A percentile compares a stretch with the other conserved stretches of the same genome.
Conservation (phyloP, 35 echinoderm and acorn worm species). For the Amphiura filiformis region DNA sequence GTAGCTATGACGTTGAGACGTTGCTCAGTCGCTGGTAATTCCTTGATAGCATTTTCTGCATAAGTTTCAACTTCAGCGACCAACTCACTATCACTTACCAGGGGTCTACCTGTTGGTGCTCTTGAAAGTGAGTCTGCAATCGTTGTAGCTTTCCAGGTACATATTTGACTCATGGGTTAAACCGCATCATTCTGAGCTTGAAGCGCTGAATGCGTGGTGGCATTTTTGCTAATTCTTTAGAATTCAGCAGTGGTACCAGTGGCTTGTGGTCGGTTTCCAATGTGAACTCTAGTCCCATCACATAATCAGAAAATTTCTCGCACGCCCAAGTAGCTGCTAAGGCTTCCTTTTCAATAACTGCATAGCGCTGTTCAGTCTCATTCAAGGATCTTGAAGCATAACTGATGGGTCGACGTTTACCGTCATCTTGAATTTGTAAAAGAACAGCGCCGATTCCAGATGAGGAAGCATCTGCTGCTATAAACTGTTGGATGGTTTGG, state of each 20-base stretch:
- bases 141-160: slow-evolving; percentile 47
- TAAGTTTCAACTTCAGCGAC: slow-evolving; percentile 19
- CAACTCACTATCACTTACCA: not conserved
- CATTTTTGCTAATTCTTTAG: slow-evolving; percentile 24
- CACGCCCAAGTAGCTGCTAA: slow-evolving; percentile 45
- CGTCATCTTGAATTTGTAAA: slow-evolving; percentile 10
- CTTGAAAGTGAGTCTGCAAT: slow-evolving; percentile 33
- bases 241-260: slow-evolving; percentile 27
- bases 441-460: slow-evolving; percentile 32
- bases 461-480: slow-evolving; percentile 28
- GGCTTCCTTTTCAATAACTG: slow-evolving; percentile 47
- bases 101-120: not conserved
- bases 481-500: slow-evolving; percentile 34
- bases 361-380: slow-evolving; percentile 47
- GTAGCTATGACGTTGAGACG: slow-evolving; percentile 26
- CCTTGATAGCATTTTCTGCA: not conserved
- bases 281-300: slow-evolving; percentile 24
- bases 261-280: slow-evolving; percentile 46
- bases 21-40: slow-evolving; percentile 11
- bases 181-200: slow-evolving; percentile 35
- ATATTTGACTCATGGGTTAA: slow-evolving; percentile 13
- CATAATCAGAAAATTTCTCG: slow-evolving; percentile 41
- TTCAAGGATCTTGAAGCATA: slow-evolving; percentile 28
- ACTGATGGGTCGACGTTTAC: not conserved
- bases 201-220: slow-evolving; percentile 43